Evolutionary conservation across 2,888 invertebrate species (phyloP).

Genomic region (Crossocerus cetratus): DNA sequence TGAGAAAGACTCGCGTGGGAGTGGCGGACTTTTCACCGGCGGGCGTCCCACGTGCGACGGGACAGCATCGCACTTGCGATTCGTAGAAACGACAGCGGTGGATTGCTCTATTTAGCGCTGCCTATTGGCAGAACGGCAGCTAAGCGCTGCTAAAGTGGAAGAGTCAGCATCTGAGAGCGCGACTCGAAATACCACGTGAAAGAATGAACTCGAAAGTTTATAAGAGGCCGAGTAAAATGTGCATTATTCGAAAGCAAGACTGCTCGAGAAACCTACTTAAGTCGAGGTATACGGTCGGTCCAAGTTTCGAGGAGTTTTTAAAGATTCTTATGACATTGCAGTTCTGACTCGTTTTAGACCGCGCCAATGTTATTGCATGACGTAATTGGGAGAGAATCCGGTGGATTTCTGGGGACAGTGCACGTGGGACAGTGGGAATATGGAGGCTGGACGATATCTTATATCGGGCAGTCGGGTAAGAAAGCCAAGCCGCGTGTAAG

Average conservation of each 20-base stretch:
- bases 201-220: not conserved
- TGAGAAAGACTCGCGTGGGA: conserved; percentile 36
- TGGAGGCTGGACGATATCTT: conserved; percentile 30
- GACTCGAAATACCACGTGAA: not conserved
- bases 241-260: too few species aligned
- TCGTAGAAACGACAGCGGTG: conserved; percentile 29
- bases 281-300: too few species aligned
- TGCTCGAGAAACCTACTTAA: too few species aligned
- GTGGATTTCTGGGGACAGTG: too few species aligned
- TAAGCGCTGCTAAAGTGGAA: conserved; percentile 4
- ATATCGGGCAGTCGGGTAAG: conserved; percentile 17
- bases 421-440: too few species aligned
- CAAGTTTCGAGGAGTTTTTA: too few species aligned
- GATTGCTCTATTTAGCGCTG: conserved; percentile 25
- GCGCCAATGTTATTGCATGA: too few species aligned
- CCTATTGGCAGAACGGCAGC: conserved; percentile 4
- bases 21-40: conserved; percentile 43
- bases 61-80: conserved; percentile 52
- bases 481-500: conserved; percentile 30
- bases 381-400: too few species aligned
- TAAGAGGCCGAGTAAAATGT: not conserved
- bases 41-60: conserved; percentile 45
- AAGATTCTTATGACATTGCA: too few species aligned
- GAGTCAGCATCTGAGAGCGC: too few species aligned
- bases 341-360: too few species aligned